These are phyloP conservation scores for Luffia ferchaultella DNA, from an alignment of 2,888 invertebrate genomes.

Conservation along the genomic window DNA sequence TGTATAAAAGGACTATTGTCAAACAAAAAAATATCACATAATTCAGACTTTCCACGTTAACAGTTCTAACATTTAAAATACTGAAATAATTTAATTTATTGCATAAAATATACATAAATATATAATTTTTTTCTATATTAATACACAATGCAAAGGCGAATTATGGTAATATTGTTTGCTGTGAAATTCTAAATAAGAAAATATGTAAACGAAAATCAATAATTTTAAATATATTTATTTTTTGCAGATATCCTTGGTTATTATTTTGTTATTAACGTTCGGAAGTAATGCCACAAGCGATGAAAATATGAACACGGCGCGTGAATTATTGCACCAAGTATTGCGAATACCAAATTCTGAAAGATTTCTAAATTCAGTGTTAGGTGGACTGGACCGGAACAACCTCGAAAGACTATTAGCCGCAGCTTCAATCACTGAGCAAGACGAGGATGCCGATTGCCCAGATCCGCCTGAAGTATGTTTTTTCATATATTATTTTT, in stretches of 20 bases:
- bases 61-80: not conserved
- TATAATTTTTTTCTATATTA: not conserved
- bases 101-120: not conserved
- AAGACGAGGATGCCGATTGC: conserved; percentile 27
- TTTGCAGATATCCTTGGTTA: not conserved
- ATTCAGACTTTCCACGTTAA: too few species aligned
- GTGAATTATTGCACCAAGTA: conserved; percentile 38
- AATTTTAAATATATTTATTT: too few species aligned
- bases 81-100: not conserved
- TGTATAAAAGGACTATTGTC: not conserved
- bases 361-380: conserved; percentile 43
- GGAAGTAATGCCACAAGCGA: not conserved
- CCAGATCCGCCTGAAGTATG: conserved; percentile 32
- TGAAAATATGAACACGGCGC: not conserved
- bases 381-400: conserved; percentile 35
- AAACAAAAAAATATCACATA: not conserved
- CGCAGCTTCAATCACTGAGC: conserved; percentile 19
- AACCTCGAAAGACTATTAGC: conserved; percentile 20
- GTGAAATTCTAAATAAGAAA: not conserved
- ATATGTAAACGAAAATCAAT: not conserved
- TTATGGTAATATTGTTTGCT: not conserved
- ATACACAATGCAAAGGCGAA: not conserved
- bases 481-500: not conserved
- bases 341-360: conserved; percentile 40
- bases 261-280: not conserved